Base-by-base conservation (phyloP, 2,797 vertebrate genomes). In the Onychomys torridus region DNA sequence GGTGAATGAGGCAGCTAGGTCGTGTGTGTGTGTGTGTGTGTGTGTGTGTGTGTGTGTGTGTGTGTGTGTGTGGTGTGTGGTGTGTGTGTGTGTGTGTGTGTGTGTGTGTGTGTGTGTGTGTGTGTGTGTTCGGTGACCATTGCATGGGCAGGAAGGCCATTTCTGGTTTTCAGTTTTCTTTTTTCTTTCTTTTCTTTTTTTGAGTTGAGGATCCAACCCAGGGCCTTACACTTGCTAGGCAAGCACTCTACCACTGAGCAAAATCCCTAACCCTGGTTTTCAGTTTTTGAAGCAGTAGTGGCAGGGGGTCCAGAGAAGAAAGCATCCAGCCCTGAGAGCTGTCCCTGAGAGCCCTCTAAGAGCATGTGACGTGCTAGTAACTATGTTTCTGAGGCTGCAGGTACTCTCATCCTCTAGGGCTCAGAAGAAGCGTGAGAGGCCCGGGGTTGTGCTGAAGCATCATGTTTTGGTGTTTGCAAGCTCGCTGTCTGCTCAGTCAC, bases 101-200 rank as follows among this genome's bases (percentile, higher is more conserved):
- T 55, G 52, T 55, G 52, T 21, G 17, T 78, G 55, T 75, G 55
- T 55, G 55, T 55, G 55, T 55, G 55, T 55, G 55, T 57, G 57
- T 59, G 57, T 59, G 19, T 25, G 17, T 78, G 57, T 76, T 43
- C 19, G 14, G 16, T 75, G 12, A 46, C 37, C 32, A 29, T 49
- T 25, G 4, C 65, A 10, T 21, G 27, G 40, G 2, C 79, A 4
- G 65, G 3, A 37, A 92, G 84, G 13, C 23, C 6, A 1, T 85
- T 90, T 69, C 82, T 78, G 95, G 71, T 32, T 92, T 91, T 61
- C 11, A 34, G 46, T 94, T 37, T 87, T 95, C n/a, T n/a, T n/a
- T n/a, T n/a, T n/a, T n/a, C n/a, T n/a, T n/a, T n/a, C n/a, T n/a
- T n/a, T n/a, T n/a, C n/a, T n/a, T n/a, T n/a, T n/a, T n/a, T n/a